Evolutionary conservation across 2,113 vertebrate genomes (phyloP).

Genomic region (Rostratula benghalensis): DNA sequence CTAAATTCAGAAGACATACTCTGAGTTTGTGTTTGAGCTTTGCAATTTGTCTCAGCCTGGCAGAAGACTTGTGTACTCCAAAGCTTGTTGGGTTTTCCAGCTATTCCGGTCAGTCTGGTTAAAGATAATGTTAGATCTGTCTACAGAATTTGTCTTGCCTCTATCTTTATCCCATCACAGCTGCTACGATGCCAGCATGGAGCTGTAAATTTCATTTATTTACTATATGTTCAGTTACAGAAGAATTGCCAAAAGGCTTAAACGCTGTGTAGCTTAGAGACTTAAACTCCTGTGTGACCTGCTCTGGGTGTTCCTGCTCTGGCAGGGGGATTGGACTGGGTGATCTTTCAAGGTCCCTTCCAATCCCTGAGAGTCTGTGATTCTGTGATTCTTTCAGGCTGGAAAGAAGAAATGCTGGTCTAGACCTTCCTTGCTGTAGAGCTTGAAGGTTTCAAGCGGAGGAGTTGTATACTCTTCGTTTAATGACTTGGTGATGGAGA

Average conservation of each 20-base stretch:
- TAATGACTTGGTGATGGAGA: neutral
- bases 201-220: neutral
- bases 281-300: no score
- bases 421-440: neutral
- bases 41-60: neutral
- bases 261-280: neutral
- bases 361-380: no score
- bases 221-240: neutral
- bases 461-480: neutral
- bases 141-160: neutral
- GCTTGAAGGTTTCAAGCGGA: neutral
- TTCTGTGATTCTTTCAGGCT: neutral
- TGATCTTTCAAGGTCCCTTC: no score
- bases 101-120: neutral
- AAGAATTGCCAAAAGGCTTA: neutral
- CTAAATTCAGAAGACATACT: neutral
- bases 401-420: neutral
- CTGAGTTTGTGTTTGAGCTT: neutral
- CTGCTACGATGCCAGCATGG: neutral
- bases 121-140: neutral
- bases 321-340: no score
- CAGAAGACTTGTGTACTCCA: rapidly evolving
- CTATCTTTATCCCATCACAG: neutral
- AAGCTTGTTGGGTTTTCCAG: neutral
- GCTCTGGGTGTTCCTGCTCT: no score